A percentile compares a stretch with the other conserved stretches of the same genome.
Conservation (phyloP, 2,888 invertebrate genomes). For the Serrognathus titanus region DNA sequence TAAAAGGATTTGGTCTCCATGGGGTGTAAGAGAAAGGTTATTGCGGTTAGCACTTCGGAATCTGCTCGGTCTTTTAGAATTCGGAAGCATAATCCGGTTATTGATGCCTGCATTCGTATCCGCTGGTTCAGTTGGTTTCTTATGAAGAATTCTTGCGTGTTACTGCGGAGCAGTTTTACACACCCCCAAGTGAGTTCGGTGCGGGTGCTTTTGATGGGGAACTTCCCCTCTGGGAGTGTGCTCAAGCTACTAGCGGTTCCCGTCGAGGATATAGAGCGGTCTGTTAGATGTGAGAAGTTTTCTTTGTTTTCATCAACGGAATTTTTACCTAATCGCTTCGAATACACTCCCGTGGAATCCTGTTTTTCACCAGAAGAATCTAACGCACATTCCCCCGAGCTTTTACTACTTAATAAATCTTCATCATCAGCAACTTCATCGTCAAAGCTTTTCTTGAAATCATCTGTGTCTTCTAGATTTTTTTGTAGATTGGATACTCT, state of each 20-base stretch:
- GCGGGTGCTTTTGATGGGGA: slow-evolving; percentile 57
- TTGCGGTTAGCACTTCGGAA: slow-evolving; percentile 40
- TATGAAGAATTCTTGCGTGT: slow-evolving; percentile 54
- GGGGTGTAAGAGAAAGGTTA: slow-evolving; percentile 51
- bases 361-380: not conserved
- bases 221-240: slow-evolving; percentile 41
- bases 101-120: slow-evolving; percentile 53
- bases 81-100: slow-evolving; percentile 52
- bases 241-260: slow-evolving; percentile 41
- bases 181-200: slow-evolving; percentile 60
- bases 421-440: slow-evolving; percentile 8
- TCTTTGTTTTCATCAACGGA: slow-evolving; percentile 14
- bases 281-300: slow-evolving; percentile 10
- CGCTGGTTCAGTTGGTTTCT: slow-evolving; percentile 57
- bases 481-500: too few relatives aligned
- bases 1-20: slow-evolving; percentile 56
- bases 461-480: too few relatives aligned
- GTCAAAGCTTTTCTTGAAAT: too few relatives aligned
- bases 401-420: slow-evolving; percentile 1
- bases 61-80: slow-evolving; percentile 42
- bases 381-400: not conserved
- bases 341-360: not conserved
- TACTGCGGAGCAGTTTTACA: slow-evolving; percentile 53
- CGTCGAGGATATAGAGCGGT: slow-evolving; percentile 22
- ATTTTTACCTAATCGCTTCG: not conserved